A percentile compares a stretch with the other conserved stretches of the same genome.
Evolutionary conservation across 2,113 vertebrate species (phyloP).

Genomic region (Rhinoptilus africanus): DNA sequence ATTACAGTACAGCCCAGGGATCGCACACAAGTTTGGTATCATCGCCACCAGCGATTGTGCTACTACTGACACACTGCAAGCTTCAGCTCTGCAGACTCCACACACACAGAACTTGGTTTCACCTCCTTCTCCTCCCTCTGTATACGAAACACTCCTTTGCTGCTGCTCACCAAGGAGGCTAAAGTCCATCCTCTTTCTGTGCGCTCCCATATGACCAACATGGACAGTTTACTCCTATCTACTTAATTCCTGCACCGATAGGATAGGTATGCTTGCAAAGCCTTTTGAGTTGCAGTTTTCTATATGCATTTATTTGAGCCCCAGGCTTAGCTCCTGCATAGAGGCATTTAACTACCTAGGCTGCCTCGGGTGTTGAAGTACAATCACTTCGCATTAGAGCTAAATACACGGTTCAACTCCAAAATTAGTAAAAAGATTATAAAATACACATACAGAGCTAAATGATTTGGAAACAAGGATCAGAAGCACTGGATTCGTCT

Average conservation of each 20-base stretch:
- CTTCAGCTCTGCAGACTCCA: neutral
- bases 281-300: neutral
- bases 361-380: neutral
- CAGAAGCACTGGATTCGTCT: neutral
- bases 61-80: fast-evolving
- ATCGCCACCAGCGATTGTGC: too few species aligned
- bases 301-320: neutral
- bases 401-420: neutral
- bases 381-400: neutral
- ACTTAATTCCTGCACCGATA: neutral
- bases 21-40: neutral
- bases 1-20: neutral
- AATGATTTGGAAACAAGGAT: neutral
- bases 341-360: neutral
- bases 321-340: neutral
- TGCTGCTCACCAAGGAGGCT: neutral
- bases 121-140: neutral
- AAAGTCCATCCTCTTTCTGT: neutral
- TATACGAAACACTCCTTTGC: fast-evolving
- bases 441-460: neutral
- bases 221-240: neutral
- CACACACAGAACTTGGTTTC: neutral
- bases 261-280: neutral
- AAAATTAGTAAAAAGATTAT: neutral
- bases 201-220: neutral